Conservation (phyloP, 2,797 vertebrate genomes). For the Capromys pilorides region DNA sequence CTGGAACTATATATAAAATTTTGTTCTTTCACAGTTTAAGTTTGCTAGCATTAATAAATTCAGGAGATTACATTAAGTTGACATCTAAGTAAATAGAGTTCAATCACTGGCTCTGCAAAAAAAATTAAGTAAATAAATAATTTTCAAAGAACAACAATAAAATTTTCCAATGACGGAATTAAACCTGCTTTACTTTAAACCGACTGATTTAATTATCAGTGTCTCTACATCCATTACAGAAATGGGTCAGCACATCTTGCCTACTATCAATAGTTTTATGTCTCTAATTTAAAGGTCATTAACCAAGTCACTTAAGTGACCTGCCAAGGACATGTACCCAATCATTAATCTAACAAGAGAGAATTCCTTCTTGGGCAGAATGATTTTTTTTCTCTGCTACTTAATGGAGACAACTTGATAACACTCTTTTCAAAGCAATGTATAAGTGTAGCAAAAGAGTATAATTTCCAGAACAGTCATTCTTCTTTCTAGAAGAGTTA, state of each 20-base stretch:
- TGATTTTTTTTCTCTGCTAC: constrained; percentile 66
- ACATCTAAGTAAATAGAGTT: too few species aligned
- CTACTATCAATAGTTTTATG: constrained; percentile 25
- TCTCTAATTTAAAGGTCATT: constrained; percentile 75
- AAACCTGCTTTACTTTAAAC: background rate
- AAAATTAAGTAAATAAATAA: background rate
- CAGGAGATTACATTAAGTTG: background rate
- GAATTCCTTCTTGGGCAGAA: constrained; percentile 61
- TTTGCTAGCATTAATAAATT: background rate
- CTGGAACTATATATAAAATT: background rate
- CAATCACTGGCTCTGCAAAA: too few species aligned
- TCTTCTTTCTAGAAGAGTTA: constrained; percentile 62
- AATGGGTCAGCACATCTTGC: constrained; percentile 32
- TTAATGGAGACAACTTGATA: constrained; percentile 80
- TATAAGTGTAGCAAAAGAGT: constrained; percentile 73
- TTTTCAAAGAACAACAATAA: background rate
- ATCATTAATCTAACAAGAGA: constrained; percentile 74
- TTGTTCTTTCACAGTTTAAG: background rate
- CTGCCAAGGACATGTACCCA: constrained; percentile 70
- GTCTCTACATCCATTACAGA: background rate
- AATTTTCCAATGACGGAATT: background rate
- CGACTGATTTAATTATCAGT: background rate
- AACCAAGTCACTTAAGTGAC: constrained; percentile 71
- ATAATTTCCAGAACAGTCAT: constrained; percentile 78
- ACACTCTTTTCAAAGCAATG: constrained; percentile 71